A percentile compares a stretch with the other conserved stretches of the same genome.
These are phyloP conservation scores for Conistra vaccinii DNA, from an alignment of 2,888 invertebrate genomes.

Conservation along the genomic window DNA sequence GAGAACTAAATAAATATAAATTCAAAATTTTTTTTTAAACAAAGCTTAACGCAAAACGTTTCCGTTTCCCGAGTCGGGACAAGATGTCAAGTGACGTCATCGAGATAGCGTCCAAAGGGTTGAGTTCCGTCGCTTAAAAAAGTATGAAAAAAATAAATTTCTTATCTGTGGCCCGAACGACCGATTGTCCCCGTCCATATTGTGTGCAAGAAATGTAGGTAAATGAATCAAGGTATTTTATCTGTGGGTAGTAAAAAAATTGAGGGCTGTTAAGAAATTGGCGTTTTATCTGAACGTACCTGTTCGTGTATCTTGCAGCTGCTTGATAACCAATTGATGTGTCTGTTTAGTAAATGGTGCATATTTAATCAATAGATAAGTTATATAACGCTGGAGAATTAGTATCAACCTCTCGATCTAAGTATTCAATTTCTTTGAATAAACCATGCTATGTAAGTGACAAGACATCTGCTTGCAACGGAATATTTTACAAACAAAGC, in stretches of 20 bases:
- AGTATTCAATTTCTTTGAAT: conserved; percentile 17
- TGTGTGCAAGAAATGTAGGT: conserved; percentile 59
- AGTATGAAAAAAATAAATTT: conserved; percentile 71
- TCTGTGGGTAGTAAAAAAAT: conserved; percentile 55
- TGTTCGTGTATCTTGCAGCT: conserved; percentile 40
- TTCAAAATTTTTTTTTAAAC: conserved; percentile 65
- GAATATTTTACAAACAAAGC: not conserved
- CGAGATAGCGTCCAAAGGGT: conserved; percentile 88
- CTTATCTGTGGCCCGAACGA: conserved; percentile 78
- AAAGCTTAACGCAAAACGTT: conserved; percentile 74
- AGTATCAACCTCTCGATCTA: conserved; percentile 19
- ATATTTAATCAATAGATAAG: conserved; percentile 38
- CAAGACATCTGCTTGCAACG: conserved; percentile 26
- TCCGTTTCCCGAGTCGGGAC: conserved; percentile 76
- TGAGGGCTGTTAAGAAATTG: conserved; percentile 38
- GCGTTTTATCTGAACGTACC: conserved; percentile 32
- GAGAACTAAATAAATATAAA: conserved; percentile 53
- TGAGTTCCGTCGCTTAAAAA: conserved; percentile 83
- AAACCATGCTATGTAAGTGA: not conserved
- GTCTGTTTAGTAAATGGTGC: conserved; percentile 37
- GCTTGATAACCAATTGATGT: conserved; percentile 41
- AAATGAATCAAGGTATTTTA: conserved; percentile 59
- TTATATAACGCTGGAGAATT: not conserved
- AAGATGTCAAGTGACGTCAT: conserved; percentile 84
- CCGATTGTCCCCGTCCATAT: conserved; percentile 62